Evolutionary conservation across 2,113 vertebrate species (phyloP).

Genomic region (Nematolebias whitei): DNA sequence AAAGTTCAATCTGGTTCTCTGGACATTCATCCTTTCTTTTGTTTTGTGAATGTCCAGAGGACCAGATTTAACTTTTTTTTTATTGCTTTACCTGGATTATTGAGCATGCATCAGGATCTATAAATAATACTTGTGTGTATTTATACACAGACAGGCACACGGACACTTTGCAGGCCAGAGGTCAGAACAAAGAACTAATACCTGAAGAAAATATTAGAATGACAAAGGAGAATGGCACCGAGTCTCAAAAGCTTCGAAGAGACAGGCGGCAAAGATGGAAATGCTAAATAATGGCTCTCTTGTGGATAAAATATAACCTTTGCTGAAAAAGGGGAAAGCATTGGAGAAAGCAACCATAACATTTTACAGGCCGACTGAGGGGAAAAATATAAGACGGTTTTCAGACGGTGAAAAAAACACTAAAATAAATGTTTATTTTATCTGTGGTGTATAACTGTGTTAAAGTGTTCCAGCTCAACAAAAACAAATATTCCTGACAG

Average conservation of each 20-base stretch:
- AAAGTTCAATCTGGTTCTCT: too few species aligned
- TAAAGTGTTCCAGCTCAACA: too few species aligned
- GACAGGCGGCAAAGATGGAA: slow-evolving; percentile 62
- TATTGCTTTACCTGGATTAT: too few species aligned
- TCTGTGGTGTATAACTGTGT: neutral
- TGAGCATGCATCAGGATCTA: too few species aligned
- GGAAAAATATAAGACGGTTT: slow-evolving; percentile 15
- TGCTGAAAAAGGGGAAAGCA: slow-evolving; percentile 22
- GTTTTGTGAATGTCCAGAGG: too few species aligned
- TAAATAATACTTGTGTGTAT: neutral
- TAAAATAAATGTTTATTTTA: slow-evolving; percentile 30
- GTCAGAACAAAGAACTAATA: slow-evolving; percentile 66
- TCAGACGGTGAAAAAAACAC: slow-evolving; percentile 13
- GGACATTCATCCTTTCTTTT: too few species aligned
- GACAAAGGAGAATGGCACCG: slow-evolving; percentile 68
- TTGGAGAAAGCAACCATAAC: slow-evolving; percentile 39
- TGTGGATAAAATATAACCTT: slow-evolving; percentile 67
- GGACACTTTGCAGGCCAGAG: slow-evolving; percentile 33
- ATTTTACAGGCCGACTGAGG: slow-evolving; percentile 34
- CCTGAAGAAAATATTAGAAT: slow-evolving; percentile 70
- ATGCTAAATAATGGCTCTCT: slow-evolving; percentile 68
- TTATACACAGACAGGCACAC: neutral
- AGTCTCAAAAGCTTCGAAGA: slow-evolving; percentile 41
- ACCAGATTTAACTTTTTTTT: too few species aligned
- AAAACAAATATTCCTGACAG: too few species aligned